Percentiles rank a stretch among this genome's conserved stretches.
Evolutionary conservation across 2,888 invertebrate genomes (phyloP).

Genomic region (Dynastes grantii): DNA sequence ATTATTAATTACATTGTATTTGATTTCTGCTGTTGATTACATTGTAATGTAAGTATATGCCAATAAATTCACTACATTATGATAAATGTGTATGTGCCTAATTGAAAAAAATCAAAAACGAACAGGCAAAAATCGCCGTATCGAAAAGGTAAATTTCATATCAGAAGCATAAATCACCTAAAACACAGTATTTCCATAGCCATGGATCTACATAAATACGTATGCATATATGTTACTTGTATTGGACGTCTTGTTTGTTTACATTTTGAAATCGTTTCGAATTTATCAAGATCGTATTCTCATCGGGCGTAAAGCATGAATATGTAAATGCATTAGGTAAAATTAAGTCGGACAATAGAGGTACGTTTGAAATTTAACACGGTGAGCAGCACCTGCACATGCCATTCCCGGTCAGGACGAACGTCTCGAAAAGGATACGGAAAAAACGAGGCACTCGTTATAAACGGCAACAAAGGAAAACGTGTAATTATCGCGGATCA

Average conservation of each 20-base stretch:
- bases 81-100: no score
- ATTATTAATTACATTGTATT: no score
- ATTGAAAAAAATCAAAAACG: no score
- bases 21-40: no score
- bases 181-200: no score
- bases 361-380: conserved; percentile 45
- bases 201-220: no score
- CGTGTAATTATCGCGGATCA: conserved; percentile 41
- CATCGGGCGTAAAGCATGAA: conserved; percentile 34
- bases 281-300: conserved; percentile 40
- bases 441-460: conserved; percentile 17
- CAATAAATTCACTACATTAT: no score
- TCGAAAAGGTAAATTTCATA: no score
- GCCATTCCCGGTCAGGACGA: conserved; percentile 39
- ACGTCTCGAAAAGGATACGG: conserved; percentile 9
- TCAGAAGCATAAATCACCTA: no score
- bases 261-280: conserved; percentile 29
- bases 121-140: no score
- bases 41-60: no score
- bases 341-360: conserved; percentile 43
- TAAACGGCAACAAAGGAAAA: conserved; percentile 32
- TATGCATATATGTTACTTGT: neutral
- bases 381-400: conserved; percentile 42
- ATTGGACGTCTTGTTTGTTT: conserved; percentile 33
- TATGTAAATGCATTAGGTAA: conserved; percentile 41